Conservation (phyloP, 2,113 vertebrate genomes). For the Mixornis gularis region DNA sequence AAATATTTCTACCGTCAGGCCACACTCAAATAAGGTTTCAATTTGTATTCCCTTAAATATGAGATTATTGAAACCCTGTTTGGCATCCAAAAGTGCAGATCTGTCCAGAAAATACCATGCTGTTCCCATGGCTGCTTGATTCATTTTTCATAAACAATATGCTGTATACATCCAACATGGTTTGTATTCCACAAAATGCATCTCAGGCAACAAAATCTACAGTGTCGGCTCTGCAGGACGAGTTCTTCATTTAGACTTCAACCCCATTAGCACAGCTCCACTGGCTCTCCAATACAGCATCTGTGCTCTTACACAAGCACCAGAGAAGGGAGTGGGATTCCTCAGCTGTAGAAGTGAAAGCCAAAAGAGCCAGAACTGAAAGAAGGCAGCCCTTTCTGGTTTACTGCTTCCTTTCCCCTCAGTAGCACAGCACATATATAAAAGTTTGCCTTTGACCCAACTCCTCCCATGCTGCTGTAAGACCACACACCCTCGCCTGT, state of each 20-base stretch:
- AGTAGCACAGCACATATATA: not conserved
- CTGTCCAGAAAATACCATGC: conserved; percentile 16
- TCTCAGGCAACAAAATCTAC: not conserved
- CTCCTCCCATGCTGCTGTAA: conserved; percentile 43
- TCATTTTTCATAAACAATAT: conserved; percentile 16
- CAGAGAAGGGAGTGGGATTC: not conserved
- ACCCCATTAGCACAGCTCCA: not conserved
- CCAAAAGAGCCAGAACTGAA: not conserved
- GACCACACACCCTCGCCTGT: not conserved
- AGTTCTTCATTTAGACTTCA: conserved; percentile 13
- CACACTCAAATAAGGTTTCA: conserved; percentile 8
- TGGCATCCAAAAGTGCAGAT: conserved; percentile 13
- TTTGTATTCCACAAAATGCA: not conserved
- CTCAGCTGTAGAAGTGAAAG: conserved; percentile 21
- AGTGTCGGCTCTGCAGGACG: rapidly evolving
- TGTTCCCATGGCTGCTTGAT: not conserved
- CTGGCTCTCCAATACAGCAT: not conserved
- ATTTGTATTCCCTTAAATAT: conserved; percentile 16
- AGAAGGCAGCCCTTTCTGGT: conserved; percentile 26
- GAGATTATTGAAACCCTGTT: conserved; percentile 15
- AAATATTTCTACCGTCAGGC: not conserved
- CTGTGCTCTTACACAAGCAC: not conserved
- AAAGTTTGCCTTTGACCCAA: conserved; percentile 25
- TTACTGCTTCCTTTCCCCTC: conserved; percentile 34
- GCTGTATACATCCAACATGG: not conserved